Evolutionary conservation across 2,113 vertebrate species (phyloP).

Genomic region (Phalacrocorax brasilianus): DNA sequence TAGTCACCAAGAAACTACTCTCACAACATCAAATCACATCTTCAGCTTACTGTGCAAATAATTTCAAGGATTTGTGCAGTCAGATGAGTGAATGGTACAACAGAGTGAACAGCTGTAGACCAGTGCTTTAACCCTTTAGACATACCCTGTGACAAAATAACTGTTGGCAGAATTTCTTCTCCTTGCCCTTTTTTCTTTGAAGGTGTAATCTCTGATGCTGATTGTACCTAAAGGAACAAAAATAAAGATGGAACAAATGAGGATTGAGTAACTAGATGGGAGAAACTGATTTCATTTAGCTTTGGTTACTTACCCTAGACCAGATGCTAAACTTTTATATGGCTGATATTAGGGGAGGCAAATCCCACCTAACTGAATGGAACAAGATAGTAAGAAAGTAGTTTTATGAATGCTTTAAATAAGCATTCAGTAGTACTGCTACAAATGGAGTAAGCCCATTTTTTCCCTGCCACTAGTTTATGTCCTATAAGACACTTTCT

Average conservation of each 20-base stretch:
- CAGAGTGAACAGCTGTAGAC: background rate
- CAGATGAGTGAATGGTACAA: background rate
- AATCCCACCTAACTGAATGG: background rate
- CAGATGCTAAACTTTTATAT: background rate
- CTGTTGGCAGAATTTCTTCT: conserved; percentile 32
- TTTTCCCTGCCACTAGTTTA: background rate
- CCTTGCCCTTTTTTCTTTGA: conserved; percentile 60
- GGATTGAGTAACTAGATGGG: background rate
- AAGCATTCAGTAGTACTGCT: background rate
- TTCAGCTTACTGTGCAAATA: background rate
- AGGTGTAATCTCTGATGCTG: background rate
- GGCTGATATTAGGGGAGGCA: background rate
- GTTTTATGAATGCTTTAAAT: background rate
- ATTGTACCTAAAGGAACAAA: conserved; percentile 27
- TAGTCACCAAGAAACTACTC: background rate
- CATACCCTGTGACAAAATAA: conserved; percentile 40
- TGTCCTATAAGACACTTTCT: background rate
- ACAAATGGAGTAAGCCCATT: background rate
- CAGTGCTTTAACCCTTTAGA: background rate
- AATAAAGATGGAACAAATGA: background rate
- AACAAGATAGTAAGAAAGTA: background rate
- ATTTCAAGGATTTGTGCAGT: background rate
- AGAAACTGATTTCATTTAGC: background rate
- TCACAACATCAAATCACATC: background rate
- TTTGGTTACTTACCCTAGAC: background rate